These are phyloP conservation scores for Cherax quadricarinatus DNA, from an alignment of 1,140 invertebrate species.

Conservation along the genomic window DNA sequence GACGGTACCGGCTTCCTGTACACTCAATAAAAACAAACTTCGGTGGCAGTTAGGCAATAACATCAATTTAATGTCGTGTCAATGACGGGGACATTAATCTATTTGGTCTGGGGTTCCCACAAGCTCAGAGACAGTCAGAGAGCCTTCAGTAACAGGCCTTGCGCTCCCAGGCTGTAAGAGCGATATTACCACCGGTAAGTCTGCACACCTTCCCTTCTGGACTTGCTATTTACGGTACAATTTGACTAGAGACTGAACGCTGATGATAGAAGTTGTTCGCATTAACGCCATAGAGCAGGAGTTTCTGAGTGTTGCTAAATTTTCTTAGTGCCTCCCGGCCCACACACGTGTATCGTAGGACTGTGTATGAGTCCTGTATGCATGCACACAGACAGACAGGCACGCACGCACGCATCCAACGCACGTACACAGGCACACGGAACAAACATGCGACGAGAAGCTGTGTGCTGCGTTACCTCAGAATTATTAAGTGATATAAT, in stretches of 20 bases:
- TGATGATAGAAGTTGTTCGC: slow-evolving; percentile 44
- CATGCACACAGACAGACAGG: background rate
- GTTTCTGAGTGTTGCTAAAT: background rate
- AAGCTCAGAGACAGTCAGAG: slow-evolving; percentile 35
- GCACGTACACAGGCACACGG: too few relatives aligned
- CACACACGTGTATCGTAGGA: too few relatives aligned
- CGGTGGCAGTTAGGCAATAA: slow-evolving; percentile 66
- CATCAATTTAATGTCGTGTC: slow-evolving; percentile 67
- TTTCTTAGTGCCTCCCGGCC: background rate
- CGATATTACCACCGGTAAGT: background rate
- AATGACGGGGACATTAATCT: slow-evolving; percentile 66
- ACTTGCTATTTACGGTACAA: background rate
- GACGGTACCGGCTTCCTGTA: slow-evolving; percentile 49
- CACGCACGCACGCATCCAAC: background rate
- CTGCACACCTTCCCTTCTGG: background rate
- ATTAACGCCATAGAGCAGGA: slow-evolving; percentile 5
- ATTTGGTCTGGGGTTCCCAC: slow-evolving; percentile 33
- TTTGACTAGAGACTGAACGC: slow-evolving; percentile 28
- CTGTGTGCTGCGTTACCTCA: too few relatives aligned
- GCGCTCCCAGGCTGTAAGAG: background rate
- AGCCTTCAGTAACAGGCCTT: background rate
- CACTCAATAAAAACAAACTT: slow-evolving; percentile 69
- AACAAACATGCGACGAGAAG: too few relatives aligned
- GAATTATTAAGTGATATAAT: too few relatives aligned
- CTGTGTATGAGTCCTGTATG: too few relatives aligned